Evolutionary conservation across 2,888 invertebrate genomes (phyloP).

Genomic region (Sinodicranocentrus sp.): DNA sequence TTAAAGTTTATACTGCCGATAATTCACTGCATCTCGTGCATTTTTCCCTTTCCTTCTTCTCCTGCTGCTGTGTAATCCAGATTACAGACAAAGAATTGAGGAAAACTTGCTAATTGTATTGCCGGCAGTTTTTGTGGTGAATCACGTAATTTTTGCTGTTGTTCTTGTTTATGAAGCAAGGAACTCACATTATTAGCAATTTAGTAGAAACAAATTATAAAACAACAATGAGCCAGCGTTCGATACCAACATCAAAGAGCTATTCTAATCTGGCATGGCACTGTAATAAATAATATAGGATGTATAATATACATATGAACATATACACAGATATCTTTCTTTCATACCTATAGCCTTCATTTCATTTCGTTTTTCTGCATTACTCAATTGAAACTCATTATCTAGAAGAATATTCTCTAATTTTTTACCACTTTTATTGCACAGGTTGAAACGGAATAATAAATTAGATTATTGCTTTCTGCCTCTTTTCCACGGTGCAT

Average conservation of each 20-base stretch:
- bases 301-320: neutral
- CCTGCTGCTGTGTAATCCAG: conserved; percentile 40
- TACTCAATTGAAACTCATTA: conserved; percentile 61
- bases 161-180: conserved; percentile 29
- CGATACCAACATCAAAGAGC: conserved; percentile 6
- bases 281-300: neutral
- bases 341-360: conserved; percentile 4
- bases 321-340: neutral
- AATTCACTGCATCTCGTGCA: conserved; percentile 36
- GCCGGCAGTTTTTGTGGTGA: conserved; percentile 53
- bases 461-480: conserved; percentile 67
- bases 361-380: conserved; percentile 50
- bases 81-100: conserved; percentile 46
- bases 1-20: conserved; percentile 17
- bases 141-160: conserved; percentile 48
- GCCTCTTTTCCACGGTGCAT: neutral
- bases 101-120: conserved; percentile 57
- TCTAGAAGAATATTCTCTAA: conserved; percentile 51
- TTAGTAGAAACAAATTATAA: conserved; percentile 49
- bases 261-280: too few species aligned
- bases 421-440: conserved; percentile 66
- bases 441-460: conserved; percentile 65
- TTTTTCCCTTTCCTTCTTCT: conserved; percentile 14
- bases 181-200: conserved; percentile 51
- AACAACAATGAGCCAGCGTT: conserved; percentile 15